phyloP scores from a whole-genome alignment of 1,140 invertebrate genomes.

The Drosophila asahinai region DNA sequence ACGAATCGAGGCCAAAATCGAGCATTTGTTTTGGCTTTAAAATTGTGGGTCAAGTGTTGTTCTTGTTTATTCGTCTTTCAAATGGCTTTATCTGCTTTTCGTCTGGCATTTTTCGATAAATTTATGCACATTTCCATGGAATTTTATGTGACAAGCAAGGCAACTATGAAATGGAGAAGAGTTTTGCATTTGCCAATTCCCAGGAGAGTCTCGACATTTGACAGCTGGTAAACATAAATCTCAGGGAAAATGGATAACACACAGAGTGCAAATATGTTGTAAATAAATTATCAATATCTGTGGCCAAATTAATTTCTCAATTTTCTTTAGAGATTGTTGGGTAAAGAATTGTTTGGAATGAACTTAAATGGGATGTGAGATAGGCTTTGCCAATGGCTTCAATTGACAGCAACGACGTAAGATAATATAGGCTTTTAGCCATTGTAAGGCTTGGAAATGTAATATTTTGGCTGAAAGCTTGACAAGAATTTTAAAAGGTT shows the following conservation, averaged over 20 bases:
- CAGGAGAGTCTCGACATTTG: conserved; percentile 22
- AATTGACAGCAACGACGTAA: background rate
- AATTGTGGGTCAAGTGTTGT: conserved; percentile 45
- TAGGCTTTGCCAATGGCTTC: background rate
- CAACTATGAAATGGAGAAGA: conserved; percentile 40
- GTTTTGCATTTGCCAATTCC: conserved; percentile 20
- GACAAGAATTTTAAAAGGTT: background rate
- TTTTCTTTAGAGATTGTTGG: background rate
- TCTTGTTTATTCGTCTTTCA: conserved; percentile 15
- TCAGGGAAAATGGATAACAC: conserved; percentile 7
- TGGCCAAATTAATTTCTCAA: conserved; percentile 26
- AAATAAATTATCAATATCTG: conserved; percentile 32
- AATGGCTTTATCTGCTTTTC: conserved; percentile 19
- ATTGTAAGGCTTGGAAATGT: background rate
- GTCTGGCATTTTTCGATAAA: conserved; percentile 18
- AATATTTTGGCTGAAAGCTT: background rate
- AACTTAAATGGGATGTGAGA: conserved; percentile 3
- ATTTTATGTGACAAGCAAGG: conserved; percentile 48
- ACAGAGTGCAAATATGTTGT: conserved; percentile 35
- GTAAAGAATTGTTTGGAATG: background rate
- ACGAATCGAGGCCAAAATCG: conserved; percentile 14
- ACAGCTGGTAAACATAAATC: conserved; percentile 34
- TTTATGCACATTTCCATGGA: conserved; percentile 39
- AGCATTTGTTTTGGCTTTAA: conserved; percentile 45
- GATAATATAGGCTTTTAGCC: background rate